phyloP scores from a whole-genome alignment of 2,888 invertebrate genomes.

The Trissoscelio sp. region DNA sequence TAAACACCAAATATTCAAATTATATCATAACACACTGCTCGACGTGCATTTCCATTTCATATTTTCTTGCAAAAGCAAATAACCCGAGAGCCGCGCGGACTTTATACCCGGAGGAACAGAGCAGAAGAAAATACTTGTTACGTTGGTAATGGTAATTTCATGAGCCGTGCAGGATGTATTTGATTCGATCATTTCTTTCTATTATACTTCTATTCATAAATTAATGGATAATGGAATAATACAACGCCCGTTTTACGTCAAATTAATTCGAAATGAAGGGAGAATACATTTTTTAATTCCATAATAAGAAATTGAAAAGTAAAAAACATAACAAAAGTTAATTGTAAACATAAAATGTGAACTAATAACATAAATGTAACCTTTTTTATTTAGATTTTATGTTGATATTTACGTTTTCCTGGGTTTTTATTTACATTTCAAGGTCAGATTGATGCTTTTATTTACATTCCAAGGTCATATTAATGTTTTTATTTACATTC shows the following conservation, averaged over 20 bases:
- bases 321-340: too few relatives aligned
- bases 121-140: constrained; percentile 23
- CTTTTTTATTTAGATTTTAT: too few relatives aligned
- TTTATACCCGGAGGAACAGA: constrained; percentile 1
- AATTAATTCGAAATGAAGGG: too few relatives aligned
- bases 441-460: too few relatives aligned
- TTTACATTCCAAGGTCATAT: too few relatives aligned
- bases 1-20: constrained; percentile 50
- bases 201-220: neutral
- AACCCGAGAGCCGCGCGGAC: constrained; percentile 16
- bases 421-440: too few relatives aligned
- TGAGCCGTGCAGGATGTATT: constrained; percentile 9
- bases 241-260: neutral
- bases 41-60: constrained; percentile 32
- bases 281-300: too few relatives aligned
- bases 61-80: constrained; percentile 43
- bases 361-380: too few relatives aligned
- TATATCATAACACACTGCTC: constrained; percentile 28
- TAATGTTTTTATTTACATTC: too few relatives aligned
- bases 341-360: too few relatives aligned
- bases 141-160: constrained; percentile 12
- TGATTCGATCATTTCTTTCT: constrained; percentile 1
- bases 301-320: too few relatives aligned
- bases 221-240: neutral
- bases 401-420: too few relatives aligned